These are phyloP conservation scores for Orthosia incerta DNA, from an alignment of 2,888 invertebrate species.

Conservation along the genomic window DNA sequence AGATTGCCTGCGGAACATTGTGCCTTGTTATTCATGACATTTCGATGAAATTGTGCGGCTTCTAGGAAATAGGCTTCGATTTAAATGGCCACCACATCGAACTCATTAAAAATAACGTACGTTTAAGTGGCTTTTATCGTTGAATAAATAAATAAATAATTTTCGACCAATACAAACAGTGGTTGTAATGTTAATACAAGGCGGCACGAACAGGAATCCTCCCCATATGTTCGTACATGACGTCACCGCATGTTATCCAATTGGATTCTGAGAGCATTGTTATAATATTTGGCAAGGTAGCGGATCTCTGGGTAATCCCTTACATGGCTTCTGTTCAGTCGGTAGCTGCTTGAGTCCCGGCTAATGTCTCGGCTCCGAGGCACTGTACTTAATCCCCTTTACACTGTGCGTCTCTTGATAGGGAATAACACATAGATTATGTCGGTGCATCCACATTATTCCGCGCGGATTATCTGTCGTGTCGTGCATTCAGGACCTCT, in stretches of 20 bases:
- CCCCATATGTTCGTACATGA: conserved; percentile 17
- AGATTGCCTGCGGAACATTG: conserved; percentile 42
- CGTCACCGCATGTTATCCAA: conserved; percentile 46
- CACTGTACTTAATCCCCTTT: conserved; percentile 80
- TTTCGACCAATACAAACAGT: background rate
- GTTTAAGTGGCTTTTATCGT: conserved; percentile 24
- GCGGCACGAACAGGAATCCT: conserved; percentile 25
- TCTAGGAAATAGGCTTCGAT: conserved; percentile 39
- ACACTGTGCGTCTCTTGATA: conserved; percentile 74
- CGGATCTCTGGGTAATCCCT: conserved; percentile 61
- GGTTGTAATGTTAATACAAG: conserved; percentile 5
- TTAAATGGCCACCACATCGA: conserved; percentile 29
- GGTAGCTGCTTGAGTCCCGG: conserved; percentile 62
- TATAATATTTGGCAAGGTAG: conserved; percentile 64
- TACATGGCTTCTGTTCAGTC: conserved; percentile 66
- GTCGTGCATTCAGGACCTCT: conserved; percentile 72
- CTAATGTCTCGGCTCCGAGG: conserved; percentile 71
- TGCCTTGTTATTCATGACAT: conserved; percentile 49
- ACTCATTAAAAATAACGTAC: conserved; percentile 19
- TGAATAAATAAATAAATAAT: conserved; percentile 7
- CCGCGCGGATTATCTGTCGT: conserved; percentile 80
- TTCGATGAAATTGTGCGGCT: conserved; percentile 47
- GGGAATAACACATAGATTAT: conserved; percentile 79
- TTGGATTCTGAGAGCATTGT: conserved; percentile 56
- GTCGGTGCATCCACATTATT: conserved; percentile 80